These are phyloP conservation scores for Ellobius talpinus DNA, from an alignment of 2,113 vertebrate species.

Conservation along the genomic window DNA sequence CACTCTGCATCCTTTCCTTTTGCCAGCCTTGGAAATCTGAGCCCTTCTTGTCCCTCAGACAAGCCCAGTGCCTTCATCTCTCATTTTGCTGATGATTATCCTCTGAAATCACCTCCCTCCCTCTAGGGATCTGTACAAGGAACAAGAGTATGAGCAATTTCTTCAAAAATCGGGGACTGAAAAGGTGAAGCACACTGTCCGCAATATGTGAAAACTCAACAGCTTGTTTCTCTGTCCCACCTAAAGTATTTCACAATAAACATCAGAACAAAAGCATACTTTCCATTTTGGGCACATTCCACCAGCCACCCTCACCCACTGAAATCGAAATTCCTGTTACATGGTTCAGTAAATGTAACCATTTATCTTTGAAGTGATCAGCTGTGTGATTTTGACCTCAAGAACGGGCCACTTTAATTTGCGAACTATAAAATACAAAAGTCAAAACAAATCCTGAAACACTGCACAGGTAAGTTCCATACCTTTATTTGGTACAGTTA, in stretches of 20 bases:
- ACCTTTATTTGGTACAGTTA: background rate
- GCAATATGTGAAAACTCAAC: background rate
- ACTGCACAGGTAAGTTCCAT: background rate
- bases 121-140: background rate
- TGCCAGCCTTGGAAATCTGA: background rate
- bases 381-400: slow-evolving; percentile 10
- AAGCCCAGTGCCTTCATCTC: background rate
- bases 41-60: background rate
- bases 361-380: background rate
- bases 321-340: slow-evolving; percentile 23
- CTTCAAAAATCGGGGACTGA: background rate
- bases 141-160: background rate
- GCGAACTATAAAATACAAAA: slow-evolving; percentile 5
- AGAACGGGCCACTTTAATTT: background rate
- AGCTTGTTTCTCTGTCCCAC: background rate
- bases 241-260: slow-evolving; percentile 33
- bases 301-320: background rate
- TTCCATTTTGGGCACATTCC: background rate
- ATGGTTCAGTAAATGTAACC: slow-evolving; percentile 4
- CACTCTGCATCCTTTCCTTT: background rate
- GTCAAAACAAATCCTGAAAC: slow-evolving; percentile 25
- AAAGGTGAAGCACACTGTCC: background rate
- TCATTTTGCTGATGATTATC: background rate
- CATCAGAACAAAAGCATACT: background rate
- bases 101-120: background rate